Evolutionary conservation across 2,888 invertebrate species (phyloP), one percentile per base, ranked within the genome.

Genomic region (Leptinotarsa juncta): DNA sequence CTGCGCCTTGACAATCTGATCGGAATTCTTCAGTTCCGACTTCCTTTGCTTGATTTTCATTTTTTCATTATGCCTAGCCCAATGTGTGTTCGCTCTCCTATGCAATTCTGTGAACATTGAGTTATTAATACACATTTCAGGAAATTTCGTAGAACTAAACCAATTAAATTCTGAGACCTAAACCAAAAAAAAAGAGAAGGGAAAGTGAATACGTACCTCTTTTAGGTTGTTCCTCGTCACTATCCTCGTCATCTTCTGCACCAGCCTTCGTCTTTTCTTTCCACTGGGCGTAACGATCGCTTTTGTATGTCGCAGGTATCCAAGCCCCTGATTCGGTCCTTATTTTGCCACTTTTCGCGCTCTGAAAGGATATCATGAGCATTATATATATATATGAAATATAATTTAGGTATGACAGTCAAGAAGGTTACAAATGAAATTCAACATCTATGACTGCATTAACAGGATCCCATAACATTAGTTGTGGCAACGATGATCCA

Each of bases 251-350:
- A 2, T 88, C 88, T 42, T 85, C 85, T 55, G 84, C 83, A n/a
- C 85, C 85, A 20, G 89, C 87, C 89, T 94, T 92, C 48, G 91
- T 93, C 82, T 93, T 93, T 76, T 94, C 93, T 83, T 94, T 93
- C 98, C 98, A 98, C 72, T 94, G 92, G 77, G 92, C 91, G 88
- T 97, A 98, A 42, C 95, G 91, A 70, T 97, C 95, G 76, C 96
- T 95, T 89, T 98, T 98, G 89, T 96, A 99, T 0, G 96, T 94
- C 1, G 98, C 96, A 0, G 98, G 94, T 82, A 99, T 97, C 93
- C 96, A 96, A 0, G 92, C 93, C 20, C 98, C 99, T 76, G 97
- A 97, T 89, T 99, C 99, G 0, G 98, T 98, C 82, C 94, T 94
- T 79, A 99, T 97, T 89, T 95, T 96, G 71, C 94, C 94, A 26